Conservation (phyloP, 2,113 vertebrate species). For the Chloebia gouldiae region DNA sequence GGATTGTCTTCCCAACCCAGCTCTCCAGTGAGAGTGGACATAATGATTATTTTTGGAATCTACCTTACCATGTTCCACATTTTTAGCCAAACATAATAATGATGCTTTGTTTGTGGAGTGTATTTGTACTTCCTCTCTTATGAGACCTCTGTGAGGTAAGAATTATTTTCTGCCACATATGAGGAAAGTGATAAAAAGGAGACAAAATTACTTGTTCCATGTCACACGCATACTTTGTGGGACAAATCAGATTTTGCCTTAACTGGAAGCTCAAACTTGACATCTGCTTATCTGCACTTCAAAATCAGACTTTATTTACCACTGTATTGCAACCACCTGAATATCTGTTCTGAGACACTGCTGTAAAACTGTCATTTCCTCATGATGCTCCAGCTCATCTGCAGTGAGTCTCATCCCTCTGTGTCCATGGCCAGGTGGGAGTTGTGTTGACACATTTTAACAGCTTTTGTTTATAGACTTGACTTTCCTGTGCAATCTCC, state of each 20-base stretch:
- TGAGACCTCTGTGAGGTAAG: background rate
- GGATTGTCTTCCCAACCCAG: background rate
- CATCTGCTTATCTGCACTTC: background rate
- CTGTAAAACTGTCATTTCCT: background rate
- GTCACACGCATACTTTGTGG: background rate
- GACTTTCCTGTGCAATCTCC: background rate
- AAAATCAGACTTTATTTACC: background rate
- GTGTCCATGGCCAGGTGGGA: background rate
- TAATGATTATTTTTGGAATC: conserved; percentile 32
- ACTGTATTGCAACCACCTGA: background rate
- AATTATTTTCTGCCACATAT: background rate
- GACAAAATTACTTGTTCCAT: background rate
- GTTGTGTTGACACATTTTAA: fast-evolving
- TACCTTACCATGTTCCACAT: background rate
- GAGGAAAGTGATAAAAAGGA: background rate
- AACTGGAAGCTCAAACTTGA: background rate
- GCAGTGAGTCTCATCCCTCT: background rate
- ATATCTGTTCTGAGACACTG: background rate
- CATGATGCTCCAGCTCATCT: background rate
- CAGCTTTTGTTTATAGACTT: background rate
- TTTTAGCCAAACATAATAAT: conserved; percentile 27
- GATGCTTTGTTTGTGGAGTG: background rate
- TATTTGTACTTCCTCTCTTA: background rate
- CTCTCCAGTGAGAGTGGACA: background rate
- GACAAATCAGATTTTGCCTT: background rate